A percentile compares a stretch with the other conserved stretches of the same genome.
phyloP scores from a whole-genome alignment of 1,140 invertebrate species.

The Monomorium pharaonis region DNA sequence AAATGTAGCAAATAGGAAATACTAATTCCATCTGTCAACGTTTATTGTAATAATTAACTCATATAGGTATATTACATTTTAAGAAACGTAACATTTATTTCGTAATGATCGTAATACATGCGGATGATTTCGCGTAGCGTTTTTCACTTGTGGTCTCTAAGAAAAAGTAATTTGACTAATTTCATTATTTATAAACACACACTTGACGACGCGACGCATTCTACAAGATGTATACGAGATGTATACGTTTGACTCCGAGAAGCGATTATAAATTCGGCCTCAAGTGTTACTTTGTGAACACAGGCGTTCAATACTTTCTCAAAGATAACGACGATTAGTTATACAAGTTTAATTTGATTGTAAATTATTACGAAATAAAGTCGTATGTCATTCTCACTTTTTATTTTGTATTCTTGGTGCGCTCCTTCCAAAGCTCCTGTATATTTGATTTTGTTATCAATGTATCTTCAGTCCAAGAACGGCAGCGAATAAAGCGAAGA shows the following conservation, averaged over 20 bases:
- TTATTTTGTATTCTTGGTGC: slow-evolving; percentile 37
- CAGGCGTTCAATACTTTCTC: slow-evolving; percentile 41
- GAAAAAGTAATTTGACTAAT: not conserved
- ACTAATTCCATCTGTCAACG: slow-evolving; percentile 21
- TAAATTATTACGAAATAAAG: slow-evolving; percentile 75
- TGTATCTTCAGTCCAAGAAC: slow-evolving; percentile 85
- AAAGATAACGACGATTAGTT: slow-evolving; percentile 13
- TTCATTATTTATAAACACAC: not conserved
- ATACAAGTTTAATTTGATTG: slow-evolving; percentile 25
- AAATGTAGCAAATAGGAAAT: slow-evolving; percentile 21
- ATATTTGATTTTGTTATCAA: slow-evolving; percentile 52
- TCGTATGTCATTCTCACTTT: slow-evolving; percentile 69
- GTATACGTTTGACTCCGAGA: slow-evolving; percentile 35
- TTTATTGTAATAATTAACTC: slow-evolving; percentile 47
- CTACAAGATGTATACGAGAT: slow-evolving; percentile 25
- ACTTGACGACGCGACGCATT: slow-evolving; percentile 29
- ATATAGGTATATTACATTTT: slow-evolving; percentile 47
- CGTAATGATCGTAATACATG: slow-evolving; percentile 7
- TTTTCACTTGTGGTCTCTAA: not conserved
- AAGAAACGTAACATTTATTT: slow-evolving; percentile 35
- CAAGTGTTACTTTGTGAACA: slow-evolving; percentile 35
- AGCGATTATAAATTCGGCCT: slow-evolving; percentile 56
- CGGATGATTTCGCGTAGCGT: not conserved
- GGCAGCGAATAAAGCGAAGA: slow-evolving; percentile 92
- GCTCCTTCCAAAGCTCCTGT: not conserved